Base-by-base conservation (phyloP, 2,113 vertebrate species). In the Nothocercus nigrocapillus region DNA sequence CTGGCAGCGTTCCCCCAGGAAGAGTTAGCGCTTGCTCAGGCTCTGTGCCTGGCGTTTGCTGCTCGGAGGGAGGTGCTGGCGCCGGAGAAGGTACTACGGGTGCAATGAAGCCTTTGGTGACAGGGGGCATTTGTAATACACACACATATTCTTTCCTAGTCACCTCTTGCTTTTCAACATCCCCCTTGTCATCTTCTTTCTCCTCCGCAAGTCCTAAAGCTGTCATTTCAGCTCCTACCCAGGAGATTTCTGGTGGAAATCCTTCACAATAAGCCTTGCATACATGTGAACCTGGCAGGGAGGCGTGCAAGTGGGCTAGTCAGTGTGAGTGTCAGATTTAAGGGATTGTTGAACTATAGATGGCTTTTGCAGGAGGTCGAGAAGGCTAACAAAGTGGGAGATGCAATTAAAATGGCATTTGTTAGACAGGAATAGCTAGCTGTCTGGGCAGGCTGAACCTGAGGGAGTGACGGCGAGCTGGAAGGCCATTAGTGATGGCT, bases 281-380 rank as follows among this genome's bases (percentile, higher is more conserved):
- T 77, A 30, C 6, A 6, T 22, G 53, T 89, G 82, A 90, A 63
- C 51, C 73, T 81, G 42, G 56, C 53, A 92, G 85, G 91, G 94
- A 92, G 79, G 81, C 74, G 21, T 11, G 19, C 19, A 28, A 76
- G 78, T 79, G 76, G 59, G 13, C 77, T 85, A 92, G 88, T 95
- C 11, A 32, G 80, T 92, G 84, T 4, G 28, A 88, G 88, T 95
- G 95, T 98, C 93, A 94, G 82, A 93, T 97, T 97, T 95, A 95
- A 97, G 96, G 92, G 94, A 69, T 89, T 95, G 95, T 97, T 96
- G 96, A 94, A 92, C 93, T 6, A 27, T 83, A 93, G 92, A 49
- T 87, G 89, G 94, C 94, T 97, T 97, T 98, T 98, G 97, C 94
- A 95, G 91, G 85, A 95, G 97, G 98, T 98, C 82, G 82, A 94